Base-by-base conservation (phyloP, 1,140 invertebrate genomes). In the Pogonognathellus flavescens region DNA sequence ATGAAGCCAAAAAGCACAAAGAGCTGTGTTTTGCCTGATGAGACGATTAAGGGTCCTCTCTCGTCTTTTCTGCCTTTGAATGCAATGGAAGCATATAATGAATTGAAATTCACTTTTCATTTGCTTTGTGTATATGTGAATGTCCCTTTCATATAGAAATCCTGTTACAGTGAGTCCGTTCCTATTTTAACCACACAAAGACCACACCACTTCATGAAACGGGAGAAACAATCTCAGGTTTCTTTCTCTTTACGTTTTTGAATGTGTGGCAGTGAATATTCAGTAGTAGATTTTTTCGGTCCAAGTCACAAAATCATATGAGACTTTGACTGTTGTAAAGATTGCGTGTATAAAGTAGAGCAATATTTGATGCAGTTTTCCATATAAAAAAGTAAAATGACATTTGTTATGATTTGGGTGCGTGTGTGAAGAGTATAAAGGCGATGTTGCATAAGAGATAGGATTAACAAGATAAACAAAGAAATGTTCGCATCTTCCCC, bases 1-100 rank as follows among this genome's bases (percentile, higher is more conserved):
- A 20, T 18, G 41, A 76, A 70, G 22, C 14, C 13, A 50, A 76
- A 76, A 13, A 31, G 70, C 16, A 76, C 59, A 62, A 62, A 50
- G 41, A 50, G 25, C 49, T 14, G n/a, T 76, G 59, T 62, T 62
- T 62, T 62, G 13, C 18, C n/a, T 20, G 59, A 62, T 62, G 59
- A 62, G 8, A 62, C 18, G 59, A 62, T 62, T 62, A 62, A 55
- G 53, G 53, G 53, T 55, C 1, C 11, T 55, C 53, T 55, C n/a
- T n/a, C n/a, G 53, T 16, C 10, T 9, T 9, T 41, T 41, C 2
- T 41, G 31, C 31, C 31, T 41, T 41, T 41, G 2, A 41, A 41
- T 41, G 31, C 31, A 41, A 41, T 41, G 31, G 31, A 41, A 41
- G 6, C 31, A 41, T 41, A 41, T 41, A 41, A 41, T 41, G 31